Evolutionary conservation across 2,797 vertebrate genomes (phyloP), one percentile per base, ranked within the genome.

Genomic region (Pseudomugil tenellus): DNA sequence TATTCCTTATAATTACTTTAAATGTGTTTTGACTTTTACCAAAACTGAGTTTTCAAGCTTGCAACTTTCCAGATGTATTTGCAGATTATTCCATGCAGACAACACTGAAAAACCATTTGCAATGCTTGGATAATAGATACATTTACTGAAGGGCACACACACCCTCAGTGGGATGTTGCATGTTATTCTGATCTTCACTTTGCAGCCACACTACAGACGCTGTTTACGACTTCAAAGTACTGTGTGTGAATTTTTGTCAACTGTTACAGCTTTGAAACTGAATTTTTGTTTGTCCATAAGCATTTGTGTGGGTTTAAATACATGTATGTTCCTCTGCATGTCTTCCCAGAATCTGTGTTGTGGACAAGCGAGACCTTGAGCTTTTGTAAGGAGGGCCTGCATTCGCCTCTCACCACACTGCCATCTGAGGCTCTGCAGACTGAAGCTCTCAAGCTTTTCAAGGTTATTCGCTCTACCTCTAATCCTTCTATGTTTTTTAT

Each of bases 381-480:
- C 87, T 97, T 95, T 87, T 96, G 94, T 85, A 96, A 95, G 71
- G 96, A 96, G 2, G 96, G 97, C 10, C 90, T 99, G 60, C 90
- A 84, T 16, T 88, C 88, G 14, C 87, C 92, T 63, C 87, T 92
- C 76, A 92, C 91, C 83, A 92, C 91, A 1, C 81, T 92, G 74
- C 92, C 92, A 23, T 92, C 91, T 23, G 90, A 92, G 64, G 92
- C 92, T 49, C 93, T 99, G 77, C 96, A 98, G 93, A 98, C 96
- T 0, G 97, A 98, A 85, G 97, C 96, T 43, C 94, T 98, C 78
- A 98, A 98, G 77, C 96, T 98, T 63, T 98, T 97, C 92, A 99
- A 92, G 91, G 92, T 92, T 58, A 0, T 78, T 52, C 66, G 68
- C 63, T 55, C 17, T 74, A 65, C 74, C 55, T 61, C 80, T 63